phyloP scores from a whole-genome alignment of 1,140 invertebrate species.

The Brachionus sp. region DNA sequence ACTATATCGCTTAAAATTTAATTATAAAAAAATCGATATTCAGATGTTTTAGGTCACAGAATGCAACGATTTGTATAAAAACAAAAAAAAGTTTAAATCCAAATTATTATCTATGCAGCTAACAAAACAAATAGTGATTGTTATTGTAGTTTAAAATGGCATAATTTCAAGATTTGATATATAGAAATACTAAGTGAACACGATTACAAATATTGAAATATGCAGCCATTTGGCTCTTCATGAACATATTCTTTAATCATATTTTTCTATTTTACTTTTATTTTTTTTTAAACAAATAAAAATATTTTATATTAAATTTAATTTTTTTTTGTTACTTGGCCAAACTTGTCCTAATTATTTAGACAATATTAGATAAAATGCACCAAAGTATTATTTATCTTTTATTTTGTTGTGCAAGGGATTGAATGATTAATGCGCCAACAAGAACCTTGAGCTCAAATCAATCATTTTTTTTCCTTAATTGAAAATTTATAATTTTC shows the following conservation, averaged over 20 bases:
- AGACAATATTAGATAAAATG: conserved; percentile 2
- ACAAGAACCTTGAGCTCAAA: conserved; percentile 14
- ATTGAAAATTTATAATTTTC: background rate
- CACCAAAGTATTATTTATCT: background rate
- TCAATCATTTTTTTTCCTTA: conserved; percentile 11
- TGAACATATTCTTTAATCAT: background rate
- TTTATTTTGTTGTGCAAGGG: background rate
- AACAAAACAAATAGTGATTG: conserved; percentile 15
- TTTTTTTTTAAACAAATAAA: background rate
- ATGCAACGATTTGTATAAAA: background rate
- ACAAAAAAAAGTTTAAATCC: background rate
- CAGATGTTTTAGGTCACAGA: conserved; percentile 5
- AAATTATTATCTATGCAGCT: background rate
- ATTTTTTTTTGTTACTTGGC: background rate
- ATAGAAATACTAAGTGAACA: conserved; percentile 32
- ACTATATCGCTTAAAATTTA: background rate
- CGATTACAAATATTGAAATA: conserved; percentile 21
- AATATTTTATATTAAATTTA: background rate
- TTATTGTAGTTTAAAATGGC: conserved; percentile 17
- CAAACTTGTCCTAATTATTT: background rate
- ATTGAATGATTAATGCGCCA: conserved; percentile 14
- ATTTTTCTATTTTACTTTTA: background rate
- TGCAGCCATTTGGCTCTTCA: background rate
- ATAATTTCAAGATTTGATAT: conserved; percentile 20
- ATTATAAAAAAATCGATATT: background rate